A percentile compares a stretch with the other conserved stretches of the same genome.
These are phyloP conservation scores for Phenganax subtilis DNA, from an alignment of 92 coral and sea anemone genomes.

Conservation along the genomic window DNA sequence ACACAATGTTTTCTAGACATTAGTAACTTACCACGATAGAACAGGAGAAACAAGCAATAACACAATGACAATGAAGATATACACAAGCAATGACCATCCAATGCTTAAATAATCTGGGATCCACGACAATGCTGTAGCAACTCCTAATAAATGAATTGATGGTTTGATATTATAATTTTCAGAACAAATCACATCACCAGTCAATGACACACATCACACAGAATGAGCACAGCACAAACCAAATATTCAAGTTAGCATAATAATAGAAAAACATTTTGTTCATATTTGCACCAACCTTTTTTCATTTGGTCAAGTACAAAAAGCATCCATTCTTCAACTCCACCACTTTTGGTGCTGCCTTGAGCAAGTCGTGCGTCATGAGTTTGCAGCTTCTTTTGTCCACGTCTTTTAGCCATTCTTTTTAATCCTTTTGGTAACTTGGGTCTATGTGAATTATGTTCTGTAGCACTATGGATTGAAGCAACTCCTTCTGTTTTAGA, in stretches of 20 bases:
- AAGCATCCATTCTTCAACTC: conserved; percentile 5
- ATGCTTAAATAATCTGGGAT: conserved; percentile 7
- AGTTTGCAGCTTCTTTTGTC: background rate
- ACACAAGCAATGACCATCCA: conserved; percentile 17
- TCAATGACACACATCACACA: too few relatives aligned
- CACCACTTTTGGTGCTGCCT: background rate
- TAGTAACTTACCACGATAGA: conserved; percentile 12
- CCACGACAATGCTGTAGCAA: background rate
- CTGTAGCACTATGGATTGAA: background rate
- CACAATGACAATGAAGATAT: background rate
- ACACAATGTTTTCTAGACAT: background rate
- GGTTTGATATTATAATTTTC: background rate
- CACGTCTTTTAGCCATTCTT: conserved; percentile 11
- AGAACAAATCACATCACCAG: background rate
- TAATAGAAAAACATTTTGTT: background rate
- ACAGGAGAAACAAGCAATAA: background rate
- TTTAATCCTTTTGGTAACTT: conserved; percentile 8
- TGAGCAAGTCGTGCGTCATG: background rate
- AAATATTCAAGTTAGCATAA: background rate
- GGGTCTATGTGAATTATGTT: background rate
- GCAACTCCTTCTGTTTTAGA: background rate
- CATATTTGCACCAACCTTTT: background rate
- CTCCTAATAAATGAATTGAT: background rate
- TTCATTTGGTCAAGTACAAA: background rate
- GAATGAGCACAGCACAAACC: too few relatives aligned